Base-by-base conservation (phyloP, 2,113 vertebrate genomes). In the Benitochromis conjunctus region DNA sequence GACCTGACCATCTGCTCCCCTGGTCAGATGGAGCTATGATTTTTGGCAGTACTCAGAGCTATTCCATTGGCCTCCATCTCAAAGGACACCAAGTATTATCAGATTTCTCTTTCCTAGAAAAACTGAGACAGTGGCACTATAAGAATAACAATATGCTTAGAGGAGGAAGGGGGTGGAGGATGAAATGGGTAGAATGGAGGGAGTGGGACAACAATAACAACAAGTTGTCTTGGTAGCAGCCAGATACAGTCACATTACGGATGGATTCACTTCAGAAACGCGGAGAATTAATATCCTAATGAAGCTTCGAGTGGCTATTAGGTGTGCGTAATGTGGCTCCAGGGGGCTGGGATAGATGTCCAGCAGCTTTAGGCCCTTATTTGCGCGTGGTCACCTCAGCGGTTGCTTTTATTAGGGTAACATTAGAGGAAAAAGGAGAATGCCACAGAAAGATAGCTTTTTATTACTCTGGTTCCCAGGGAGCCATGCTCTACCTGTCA, bases 251-350 rank as follows among this genome's bases (percentile, higher is more conserved):
- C 97, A 97, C 97, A 96, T 98, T 97, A 98, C 95, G 96, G 97
- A 98, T 98, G 96, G 97, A 98, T 97, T 98, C 97, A 97, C 97
- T 98, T 98, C 95, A 96, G 96, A 99, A 98, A 98, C 96, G 95
- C 95, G 95, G 96, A 97, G 97, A 99, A 99, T 98, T 98, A 98
- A 99, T 99, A 98, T 97, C 97, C 97, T 99, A 99, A 98, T 98
- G 97, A 98, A 97, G 97, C 97, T 94, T 92, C 86, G 95, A 97
- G 97, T 96, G 96, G 96, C 98, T 97, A 99, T 99, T 99, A 99
- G 97, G 96, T 97, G 96, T 95, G 97, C 96, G 97, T 98, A 98
- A 98, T 98, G 97, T 97, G 97, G 97, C 98, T 98, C 97, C 97
- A 95, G 97, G 97, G 98, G 97, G 96, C 95, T 95, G 94, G 97